Conservation (phyloP, 2,113 vertebrate species). For the Tetraodon nigroviridis region DNA sequence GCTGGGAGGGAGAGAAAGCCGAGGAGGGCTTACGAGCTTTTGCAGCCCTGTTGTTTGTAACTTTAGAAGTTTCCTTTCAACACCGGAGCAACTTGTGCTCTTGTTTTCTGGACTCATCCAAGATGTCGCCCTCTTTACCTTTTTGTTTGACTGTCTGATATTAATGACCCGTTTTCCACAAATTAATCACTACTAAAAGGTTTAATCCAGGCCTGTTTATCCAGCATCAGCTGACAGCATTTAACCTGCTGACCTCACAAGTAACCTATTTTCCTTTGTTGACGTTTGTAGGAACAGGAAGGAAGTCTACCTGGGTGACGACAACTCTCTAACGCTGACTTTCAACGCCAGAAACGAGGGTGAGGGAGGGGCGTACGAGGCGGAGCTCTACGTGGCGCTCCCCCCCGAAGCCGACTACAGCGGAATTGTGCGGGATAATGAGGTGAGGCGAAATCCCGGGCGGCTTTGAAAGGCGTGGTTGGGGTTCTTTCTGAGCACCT, state of each 20-base stretch:
- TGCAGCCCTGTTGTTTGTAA: slow-evolving; percentile 37
- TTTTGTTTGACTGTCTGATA: too few species aligned
- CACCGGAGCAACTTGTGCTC: not conserved
- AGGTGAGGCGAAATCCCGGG: slow-evolving; percentile 67
- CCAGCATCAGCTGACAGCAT: slow-evolving; percentile 7
- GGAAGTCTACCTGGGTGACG: slow-evolving; percentile 83
- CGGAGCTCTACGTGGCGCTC: slow-evolving; percentile 82
- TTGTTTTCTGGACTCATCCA: too few species aligned
- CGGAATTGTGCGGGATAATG: slow-evolving; percentile 83
- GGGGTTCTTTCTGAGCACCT: not conserved
- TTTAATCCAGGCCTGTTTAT: slow-evolving; percentile 3
- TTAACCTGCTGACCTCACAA: slow-evolving; percentile 9
- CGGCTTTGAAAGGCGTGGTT: not conserved
- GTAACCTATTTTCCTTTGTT: slow-evolving; percentile 14
- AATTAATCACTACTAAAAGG: slow-evolving; percentile 1
- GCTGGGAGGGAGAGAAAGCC: slow-evolving; percentile 26
- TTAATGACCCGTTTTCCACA: not conserved
- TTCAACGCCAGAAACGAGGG: slow-evolving; percentile 85
- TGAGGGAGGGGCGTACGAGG: slow-evolving; percentile 88
- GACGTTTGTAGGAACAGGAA: slow-evolving; percentile 75
- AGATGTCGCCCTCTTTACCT: too few species aligned
- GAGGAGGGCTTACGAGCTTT: slow-evolving; percentile 26
- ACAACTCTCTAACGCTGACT: slow-evolving; percentile 82
- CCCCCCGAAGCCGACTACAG: slow-evolving; percentile 86
- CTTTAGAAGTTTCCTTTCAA: slow-evolving; percentile 41